Evolutionary conservation across 1,140 invertebrate species (phyloP), one percentile per base, ranked within the genome.

Genomic region (Pissodes strobi): DNA sequence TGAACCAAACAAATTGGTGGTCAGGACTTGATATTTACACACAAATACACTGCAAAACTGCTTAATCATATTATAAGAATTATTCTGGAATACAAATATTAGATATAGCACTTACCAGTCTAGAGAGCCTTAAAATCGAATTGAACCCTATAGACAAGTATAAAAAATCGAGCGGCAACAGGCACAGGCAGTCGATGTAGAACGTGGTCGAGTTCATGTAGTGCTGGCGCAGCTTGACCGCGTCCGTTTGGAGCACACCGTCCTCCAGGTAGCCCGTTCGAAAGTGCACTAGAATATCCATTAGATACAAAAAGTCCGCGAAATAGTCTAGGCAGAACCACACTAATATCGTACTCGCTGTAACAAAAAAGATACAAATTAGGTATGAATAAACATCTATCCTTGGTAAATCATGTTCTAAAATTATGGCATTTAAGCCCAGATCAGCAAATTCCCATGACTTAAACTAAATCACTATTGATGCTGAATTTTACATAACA

Each of bases 201-300:
- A 99, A 99, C 43, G 91, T 94, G 52, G 95, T 98, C 68, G 94
- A 96, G 84, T 98, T 98, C 90, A 97, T 97, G 80, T 99, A 99
- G 80, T 98, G 95, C 71, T 94, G 90, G 51, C 95, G 86, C 59
- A 99, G 81, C 80, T 97, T 97, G 2, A 87, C 87, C 18, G 93
- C 86, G 80, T 98, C 95, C 22, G 95, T 98, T 80, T 98, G 96
- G 60, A 99, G 83, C 17, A 99, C 96, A 52, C 94, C 94, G 79
- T 97, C 95, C 80, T 97, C 94, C 64, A 97, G 82, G 77, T 97
- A 98, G 39, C 96, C 96, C 48, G 95, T 98, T 64, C 96, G 88
- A 82, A 99, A 97, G 81, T 98, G 94, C 82, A 98, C 96, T 68
- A 93, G 85, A 76, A 99, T 98, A 79, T 99, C 96, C 66, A 95